These are phyloP conservation scores for Orchestes rusci DNA, from an alignment of 2,888 invertebrate genomes.

Conservation along the genomic window DNA sequence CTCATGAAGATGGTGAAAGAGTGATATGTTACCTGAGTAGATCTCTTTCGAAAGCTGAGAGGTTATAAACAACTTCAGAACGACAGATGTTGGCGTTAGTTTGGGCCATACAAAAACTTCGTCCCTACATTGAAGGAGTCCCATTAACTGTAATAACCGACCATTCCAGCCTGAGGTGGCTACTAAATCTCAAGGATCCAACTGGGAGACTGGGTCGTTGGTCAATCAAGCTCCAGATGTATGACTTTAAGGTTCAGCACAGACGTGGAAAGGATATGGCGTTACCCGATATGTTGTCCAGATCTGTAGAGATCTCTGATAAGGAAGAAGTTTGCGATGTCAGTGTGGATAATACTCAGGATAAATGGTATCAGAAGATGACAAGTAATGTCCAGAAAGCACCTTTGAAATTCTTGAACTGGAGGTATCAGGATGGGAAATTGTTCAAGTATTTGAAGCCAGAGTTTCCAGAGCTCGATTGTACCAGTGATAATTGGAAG, in stretches of 20 bases:
- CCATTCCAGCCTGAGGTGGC: conserved; percentile 17
- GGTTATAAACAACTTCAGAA: conserved; percentile 7
- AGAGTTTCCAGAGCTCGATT: conserved; percentile 2
- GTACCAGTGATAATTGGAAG: conserved; percentile 11
- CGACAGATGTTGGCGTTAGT: conserved; percentile 11
- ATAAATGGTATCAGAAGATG: too few species aligned
- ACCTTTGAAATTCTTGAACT: conserved; percentile 11
- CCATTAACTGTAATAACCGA: too few species aligned
- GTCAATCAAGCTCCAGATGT: conserved; percentile 15
- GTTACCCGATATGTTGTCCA: too few species aligned
- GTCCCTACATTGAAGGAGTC: conserved; percentile 13
- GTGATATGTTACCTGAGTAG: background rate
- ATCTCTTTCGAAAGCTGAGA: background rate
- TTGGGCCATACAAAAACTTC: conserved; percentile 13
- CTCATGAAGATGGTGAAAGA: background rate
- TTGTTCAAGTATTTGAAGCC: conserved; percentile 9
- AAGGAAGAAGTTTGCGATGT: too few species aligned
- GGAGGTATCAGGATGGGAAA: too few species aligned
- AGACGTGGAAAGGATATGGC: too few species aligned
- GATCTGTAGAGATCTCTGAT: too few species aligned
- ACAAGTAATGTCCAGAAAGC: too few species aligned
- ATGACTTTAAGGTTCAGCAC: too few species aligned
- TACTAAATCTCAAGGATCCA: conserved; percentile 19
- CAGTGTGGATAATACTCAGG: too few species aligned
- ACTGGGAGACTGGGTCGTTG: conserved; percentile 3